These are phyloP conservation scores for Diorhabda carinulata DNA, from an alignment of 1,140 invertebrate species.

Conservation along the genomic window DNA sequence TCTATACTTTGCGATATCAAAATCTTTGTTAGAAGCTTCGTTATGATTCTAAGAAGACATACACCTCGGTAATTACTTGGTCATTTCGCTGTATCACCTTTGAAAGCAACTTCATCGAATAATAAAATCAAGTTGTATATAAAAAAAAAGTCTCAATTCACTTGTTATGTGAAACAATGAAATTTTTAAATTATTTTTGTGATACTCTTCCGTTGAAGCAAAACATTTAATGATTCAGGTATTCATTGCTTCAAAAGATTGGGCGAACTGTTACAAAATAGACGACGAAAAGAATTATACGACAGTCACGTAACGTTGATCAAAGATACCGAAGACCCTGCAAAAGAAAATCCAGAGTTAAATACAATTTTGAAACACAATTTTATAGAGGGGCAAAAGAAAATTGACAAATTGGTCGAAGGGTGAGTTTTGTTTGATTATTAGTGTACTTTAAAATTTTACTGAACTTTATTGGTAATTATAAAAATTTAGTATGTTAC, in stretches of 20 bases:
- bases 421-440: constrained; percentile 43
- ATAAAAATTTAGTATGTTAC: too few species aligned
- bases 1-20: too few species aligned
- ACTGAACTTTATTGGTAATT: constrained; percentile 7
- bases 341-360: constrained; percentile 47
- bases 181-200: background rate
- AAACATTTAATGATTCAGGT: constrained; percentile 44
- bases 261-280: constrained; percentile 52
- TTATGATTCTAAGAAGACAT: too few species aligned
- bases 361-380: constrained; percentile 50
- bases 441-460: constrained; percentile 13
- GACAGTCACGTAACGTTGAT: constrained; percentile 48
- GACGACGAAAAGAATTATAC: constrained; percentile 54
- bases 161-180: too few species aligned
- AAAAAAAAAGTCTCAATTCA: too few species aligned
- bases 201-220: background rate
- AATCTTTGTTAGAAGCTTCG: too few species aligned
- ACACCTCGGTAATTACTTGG: too few species aligned
- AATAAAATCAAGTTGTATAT: too few species aligned
- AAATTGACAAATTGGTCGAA: constrained; percentile 51
- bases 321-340: constrained; percentile 54
- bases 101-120: too few species aligned
- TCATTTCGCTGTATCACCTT: too few species aligned
- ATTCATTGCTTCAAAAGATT: constrained; percentile 53
- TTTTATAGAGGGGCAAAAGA: constrained; percentile 46